phyloP scores from a whole-genome alignment of 92 coral and sea anemone species.

The Bergia sp. region DNA sequence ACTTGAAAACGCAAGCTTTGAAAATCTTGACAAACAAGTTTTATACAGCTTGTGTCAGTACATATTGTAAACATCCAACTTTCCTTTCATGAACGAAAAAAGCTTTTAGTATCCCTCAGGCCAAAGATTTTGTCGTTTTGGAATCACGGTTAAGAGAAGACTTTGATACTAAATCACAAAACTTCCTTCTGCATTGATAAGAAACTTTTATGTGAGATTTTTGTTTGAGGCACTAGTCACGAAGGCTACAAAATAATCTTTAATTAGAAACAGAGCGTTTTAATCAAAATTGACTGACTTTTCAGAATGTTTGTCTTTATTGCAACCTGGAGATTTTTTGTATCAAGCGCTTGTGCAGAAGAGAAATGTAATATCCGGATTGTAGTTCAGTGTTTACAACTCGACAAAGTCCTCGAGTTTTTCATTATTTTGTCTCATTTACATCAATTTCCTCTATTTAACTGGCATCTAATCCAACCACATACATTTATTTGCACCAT shows the following conservation, averaged over 20 bases:
- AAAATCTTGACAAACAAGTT: not conserved
- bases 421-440: conserved; percentile 9
- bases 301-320: not conserved
- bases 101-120: not conserved
- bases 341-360: not conserved
- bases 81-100: not conserved
- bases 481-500: not conserved
- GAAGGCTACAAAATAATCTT: not conserved
- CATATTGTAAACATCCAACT: not conserved
- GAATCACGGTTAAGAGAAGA: not conserved
- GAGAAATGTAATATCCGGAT: not conserved
- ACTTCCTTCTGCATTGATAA: not conserved
- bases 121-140: not conserved
- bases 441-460: conserved; percentile 17
- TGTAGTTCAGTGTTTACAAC: conserved; percentile 19
- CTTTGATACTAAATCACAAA: not conserved
- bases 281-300: not conserved
- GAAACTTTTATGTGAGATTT: not conserved
- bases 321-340: not conserved
- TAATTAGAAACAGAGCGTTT: not conserved
- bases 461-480: not conserved
- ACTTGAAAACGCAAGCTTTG: not conserved
- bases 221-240: not conserved
- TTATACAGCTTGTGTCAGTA: not conserved
- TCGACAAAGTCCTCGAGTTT: not conserved